Base-by-base conservation (phyloP, 2,113 vertebrate genomes). In the Perca flavescens region DNA sequence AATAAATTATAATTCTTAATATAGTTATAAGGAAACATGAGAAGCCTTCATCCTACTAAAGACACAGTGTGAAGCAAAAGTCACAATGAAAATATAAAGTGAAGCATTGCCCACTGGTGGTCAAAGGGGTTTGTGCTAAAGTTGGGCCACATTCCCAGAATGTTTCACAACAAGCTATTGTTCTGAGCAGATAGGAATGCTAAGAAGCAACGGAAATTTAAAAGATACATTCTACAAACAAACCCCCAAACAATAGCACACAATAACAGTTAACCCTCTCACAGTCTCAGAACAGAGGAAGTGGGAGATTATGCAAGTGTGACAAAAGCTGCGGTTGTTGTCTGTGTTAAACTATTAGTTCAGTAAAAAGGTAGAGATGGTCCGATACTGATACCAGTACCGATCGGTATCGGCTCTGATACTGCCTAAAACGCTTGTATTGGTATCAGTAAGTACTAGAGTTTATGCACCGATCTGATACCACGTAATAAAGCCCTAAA, bases 61-160 rank as follows among this genome's bases (percentile, higher is more conserved):
- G 15, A 25, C 22, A 11, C 28, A 63, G 15, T 11, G 22, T 52
- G 17, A 79, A 56, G 50, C 17, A 21, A 46, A 67, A 66, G 62
- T 58, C 10, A 58, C 12, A 21, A 11, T 47, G 4, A 69, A 43
- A 19, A 3, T 19, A 5, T 31, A 62, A 12, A 72, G 77, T 36
- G 47, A 8, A 70, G 21, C 62, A 66, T 21, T 72, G 52, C 76
- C 74, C 67, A 61, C 82, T 85, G 17, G 47, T 84, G 89, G 60
- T 65, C 54, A 77, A 17, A 78, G 6, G 46, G 49, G 72, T 74
- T 47, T 61, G 40, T 62, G 53, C 46, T 11, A 53, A 62, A 25
- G 60, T 19, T 58, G 46, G 25, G 43, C 25, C 7, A 77, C 49
- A 79, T 85, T 85, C 36, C 63, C 57, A 25, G 65, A 57, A 52